Percentiles rank a stretch among this genome's conserved stretches.
Conservation (phyloP, 1,140 invertebrate species). For the Dreissena rostriformis region DNA sequence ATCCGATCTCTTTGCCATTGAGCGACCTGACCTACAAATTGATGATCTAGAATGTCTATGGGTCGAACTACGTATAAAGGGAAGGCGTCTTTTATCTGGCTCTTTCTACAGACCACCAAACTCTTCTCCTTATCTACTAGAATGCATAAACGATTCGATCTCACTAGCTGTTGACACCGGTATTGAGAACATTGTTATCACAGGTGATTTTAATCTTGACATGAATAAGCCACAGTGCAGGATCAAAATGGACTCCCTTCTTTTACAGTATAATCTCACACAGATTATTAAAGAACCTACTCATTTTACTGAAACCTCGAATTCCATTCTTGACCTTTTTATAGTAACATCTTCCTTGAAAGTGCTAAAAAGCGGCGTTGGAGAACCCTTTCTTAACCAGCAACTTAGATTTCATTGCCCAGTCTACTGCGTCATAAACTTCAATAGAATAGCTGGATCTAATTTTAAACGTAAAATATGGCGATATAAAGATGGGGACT, state of each 20-base stretch:
- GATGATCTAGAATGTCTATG: conserved; percentile 10
- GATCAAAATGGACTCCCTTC: neutral
- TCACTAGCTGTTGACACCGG: neutral
- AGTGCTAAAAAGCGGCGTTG: neutral
- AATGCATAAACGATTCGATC: neutral
- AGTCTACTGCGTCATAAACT: neutral
- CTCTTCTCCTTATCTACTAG: neutral
- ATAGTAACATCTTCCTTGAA: neutral
- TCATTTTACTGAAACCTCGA: conserved; percentile 14
- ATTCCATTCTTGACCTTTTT: conserved; percentile 12
- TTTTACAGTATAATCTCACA: neutral
- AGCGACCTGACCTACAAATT: conserved; percentile 8
- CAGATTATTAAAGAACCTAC: conserved; percentile 12
- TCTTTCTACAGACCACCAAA: neutral
- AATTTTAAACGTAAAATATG: conserved; percentile 15
- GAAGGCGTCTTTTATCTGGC: neutral
- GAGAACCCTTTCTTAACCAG: conserved; percentile 19
- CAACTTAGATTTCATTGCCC: conserved; percentile 12
- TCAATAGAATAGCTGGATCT: neutral
- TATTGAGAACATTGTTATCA: conserved; percentile 6
- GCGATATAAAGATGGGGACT: conserved; percentile 4
- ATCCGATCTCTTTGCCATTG: neutral
- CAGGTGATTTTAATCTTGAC: conserved; percentile 30
- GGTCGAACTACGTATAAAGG: conserved; percentile 9
- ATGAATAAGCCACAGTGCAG: neutral